These are phyloP conservation scores for Siderastrea siderea DNA, from an alignment of 92 coral and sea anemone species.

Conservation along the genomic window DNA sequence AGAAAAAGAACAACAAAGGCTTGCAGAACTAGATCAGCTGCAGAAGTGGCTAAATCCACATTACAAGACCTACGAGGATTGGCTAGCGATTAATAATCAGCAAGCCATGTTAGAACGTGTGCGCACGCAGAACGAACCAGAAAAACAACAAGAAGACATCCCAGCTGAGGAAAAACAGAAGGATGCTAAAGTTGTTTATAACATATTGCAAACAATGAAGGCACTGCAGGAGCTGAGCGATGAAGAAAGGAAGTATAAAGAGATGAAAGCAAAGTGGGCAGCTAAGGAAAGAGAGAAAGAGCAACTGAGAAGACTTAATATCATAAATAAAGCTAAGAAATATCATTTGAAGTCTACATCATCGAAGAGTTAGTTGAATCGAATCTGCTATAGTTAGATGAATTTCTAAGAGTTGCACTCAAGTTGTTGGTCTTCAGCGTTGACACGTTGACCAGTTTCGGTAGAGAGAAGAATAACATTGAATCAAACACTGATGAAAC, in stretches of 20 bases:
- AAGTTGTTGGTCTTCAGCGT: too few relatives aligned
- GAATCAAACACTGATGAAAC: too few relatives aligned
- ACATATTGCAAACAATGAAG: slow-evolving; percentile 94
- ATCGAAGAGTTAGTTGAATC: slow-evolving; percentile 1
- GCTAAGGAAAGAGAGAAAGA: slow-evolving; percentile 81
- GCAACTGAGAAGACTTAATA: slow-evolving; percentile 53
- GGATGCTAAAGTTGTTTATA: slow-evolving; percentile 85
- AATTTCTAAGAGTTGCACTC: too few relatives aligned
- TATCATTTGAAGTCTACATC: not conserved
- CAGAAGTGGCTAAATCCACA: slow-evolving; percentile 82
- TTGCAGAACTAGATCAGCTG: slow-evolving; percentile 66
- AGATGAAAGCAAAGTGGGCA: slow-evolving; percentile 95
- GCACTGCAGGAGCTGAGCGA: slow-evolving; percentile 80
- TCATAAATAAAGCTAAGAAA: not conserved
- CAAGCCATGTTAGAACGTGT: slow-evolving; percentile 78
- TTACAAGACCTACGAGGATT: slow-evolving; percentile 91
- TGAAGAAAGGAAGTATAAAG: slow-evolving; percentile 81
- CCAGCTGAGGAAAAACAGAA: slow-evolving; percentile 78
- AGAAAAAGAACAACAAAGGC: slow-evolving; percentile 71
- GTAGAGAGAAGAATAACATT: too few relatives aligned
- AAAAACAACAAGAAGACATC: slow-evolving; percentile 42
- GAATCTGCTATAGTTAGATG: too few relatives aligned
- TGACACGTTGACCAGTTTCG: too few relatives aligned
- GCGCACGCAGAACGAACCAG: slow-evolving; percentile 79
- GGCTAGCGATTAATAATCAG: slow-evolving; percentile 89